These are phyloP conservation scores for Buphagus erythrorhynchus DNA, from an alignment of 2,797 vertebrate genomes.

Conservation along the genomic window DNA sequence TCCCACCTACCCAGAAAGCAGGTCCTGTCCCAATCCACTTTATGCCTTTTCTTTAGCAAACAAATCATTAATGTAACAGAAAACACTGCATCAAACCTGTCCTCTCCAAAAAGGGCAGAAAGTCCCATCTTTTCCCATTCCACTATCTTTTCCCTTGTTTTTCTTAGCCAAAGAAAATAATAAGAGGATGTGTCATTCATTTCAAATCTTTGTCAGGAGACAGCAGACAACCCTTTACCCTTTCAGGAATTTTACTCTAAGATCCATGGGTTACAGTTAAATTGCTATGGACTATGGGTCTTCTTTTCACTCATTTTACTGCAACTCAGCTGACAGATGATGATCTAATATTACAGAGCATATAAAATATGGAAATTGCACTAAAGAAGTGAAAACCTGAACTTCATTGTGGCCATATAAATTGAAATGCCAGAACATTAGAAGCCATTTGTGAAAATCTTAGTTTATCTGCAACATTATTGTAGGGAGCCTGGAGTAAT, in stretches of 20 bases:
- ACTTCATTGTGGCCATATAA: neutral
- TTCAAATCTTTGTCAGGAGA: neutral
- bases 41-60: neutral
- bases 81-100: neutral
- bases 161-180: neutral
- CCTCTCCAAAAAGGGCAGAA: neutral
- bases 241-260: neutral
- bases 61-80: neutral
- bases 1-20: neutral
- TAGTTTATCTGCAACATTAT: neutral
- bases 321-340: neutral
- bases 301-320: neutral
- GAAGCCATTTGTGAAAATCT: neutral
- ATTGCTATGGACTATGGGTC: neutral
- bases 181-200: neutral
- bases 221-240: neutral
- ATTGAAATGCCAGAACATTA: neutral
- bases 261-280: neutral
- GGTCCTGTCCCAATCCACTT: neutral
- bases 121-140: neutral
- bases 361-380: neutral
- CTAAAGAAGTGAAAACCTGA: neutral
- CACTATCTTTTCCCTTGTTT: neutral
- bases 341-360: neutral
- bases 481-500: neutral